Evolutionary conservation across 2,113 vertebrate species (phyloP), one percentile per base, ranked within the genome.

Genomic region (Indri indri): DNA sequence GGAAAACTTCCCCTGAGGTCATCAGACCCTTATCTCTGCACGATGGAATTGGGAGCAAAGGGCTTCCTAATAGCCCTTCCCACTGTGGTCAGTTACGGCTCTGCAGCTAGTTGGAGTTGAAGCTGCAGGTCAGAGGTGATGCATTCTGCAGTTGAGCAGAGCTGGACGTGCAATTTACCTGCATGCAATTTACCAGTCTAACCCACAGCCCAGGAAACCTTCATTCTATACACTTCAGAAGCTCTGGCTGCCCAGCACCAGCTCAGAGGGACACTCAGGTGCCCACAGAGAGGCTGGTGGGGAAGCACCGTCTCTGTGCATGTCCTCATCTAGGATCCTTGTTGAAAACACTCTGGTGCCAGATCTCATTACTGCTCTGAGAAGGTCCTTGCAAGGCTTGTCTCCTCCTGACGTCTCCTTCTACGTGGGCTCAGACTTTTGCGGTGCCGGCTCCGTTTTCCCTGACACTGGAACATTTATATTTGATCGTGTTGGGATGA

Each of bases 401-500:
- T 63, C 83, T 92, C 74, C 86, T 2, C 88, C 61, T 2, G 18
- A 52, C 5, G 7, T 13, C 88, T 92, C 94, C 88, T 96, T 84
- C 73, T 66, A 45, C 63, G 52, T 66, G 32, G 74, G 82, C 66
- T 5, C 45, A 70, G 94, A 1, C 40, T 94, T 96, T 18, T 50
- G 93, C 95, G 13, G 91, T 54, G 93, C 54, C 23, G 5, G 73
- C 54, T 2, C 73, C 30, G 45, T 82, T 90, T 87, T 45, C 85
- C 92, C 94, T 68, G 96, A 97, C 97, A 86, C 68, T 52, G 98
- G 98, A 98, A 95, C 99, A 99, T 99, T 99, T 98, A 99, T 99
- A 99, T 99, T 99, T 99, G 99, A 99, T 98, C 98, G 98, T 97
- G 97, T 97, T 97, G 96, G 97, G 98, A 99, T 99, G 99, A 99